phyloP scores from a whole-genome alignment of 23 tunicate species.

The Halocynthia roretzi region DNA sequence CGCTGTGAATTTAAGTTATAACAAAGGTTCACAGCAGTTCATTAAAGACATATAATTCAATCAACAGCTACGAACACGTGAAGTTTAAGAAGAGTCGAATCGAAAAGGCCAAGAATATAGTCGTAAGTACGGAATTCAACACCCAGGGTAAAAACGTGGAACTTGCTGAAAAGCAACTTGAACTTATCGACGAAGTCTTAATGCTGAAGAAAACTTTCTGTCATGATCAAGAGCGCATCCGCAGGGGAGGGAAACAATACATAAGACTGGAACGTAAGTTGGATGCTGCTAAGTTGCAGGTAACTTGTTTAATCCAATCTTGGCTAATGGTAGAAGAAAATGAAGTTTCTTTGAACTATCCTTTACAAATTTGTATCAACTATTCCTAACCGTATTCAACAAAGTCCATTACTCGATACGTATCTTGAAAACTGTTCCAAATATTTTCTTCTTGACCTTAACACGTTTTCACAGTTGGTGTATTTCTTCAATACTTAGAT shows the following conservation, averaged over 20 bases:
- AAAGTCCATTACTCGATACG: too few relatives aligned
- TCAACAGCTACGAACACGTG: conserved; percentile 19
- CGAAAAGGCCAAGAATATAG: conserved; percentile 27
- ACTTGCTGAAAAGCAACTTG: conserved; percentile 52
- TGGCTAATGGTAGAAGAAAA: not conserved
- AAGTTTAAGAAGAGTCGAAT: conserved; percentile 26
- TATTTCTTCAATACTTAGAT: conserved; percentile 25
- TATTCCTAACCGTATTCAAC: not conserved
- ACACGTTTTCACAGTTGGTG: too few relatives aligned
- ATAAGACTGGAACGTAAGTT: conserved; percentile 36
- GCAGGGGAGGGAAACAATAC: conserved; percentile 52
- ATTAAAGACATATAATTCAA: not conserved
- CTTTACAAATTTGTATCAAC: not conserved
- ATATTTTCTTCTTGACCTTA: too few relatives aligned
- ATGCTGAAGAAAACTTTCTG: conserved; percentile 60
- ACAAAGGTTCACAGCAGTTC: too few relatives aligned
- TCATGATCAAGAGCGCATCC: conserved; percentile 46
- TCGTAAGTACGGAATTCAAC: conserved; percentile 35
- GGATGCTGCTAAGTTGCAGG: conserved; percentile 39
- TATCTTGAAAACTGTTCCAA: too few relatives aligned
- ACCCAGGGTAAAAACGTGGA: conserved; percentile 55
- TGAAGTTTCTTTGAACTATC: not conserved
- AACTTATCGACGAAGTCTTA: conserved; percentile 71
- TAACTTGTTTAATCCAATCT: conserved; percentile 8
- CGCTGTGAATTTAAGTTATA: too few relatives aligned